A percentile compares a stretch with the other conserved stretches of the same genome.
Conservation (phyloP, 2,888 invertebrate genomes). For the Xanthorhoe spadicearia region DNA sequence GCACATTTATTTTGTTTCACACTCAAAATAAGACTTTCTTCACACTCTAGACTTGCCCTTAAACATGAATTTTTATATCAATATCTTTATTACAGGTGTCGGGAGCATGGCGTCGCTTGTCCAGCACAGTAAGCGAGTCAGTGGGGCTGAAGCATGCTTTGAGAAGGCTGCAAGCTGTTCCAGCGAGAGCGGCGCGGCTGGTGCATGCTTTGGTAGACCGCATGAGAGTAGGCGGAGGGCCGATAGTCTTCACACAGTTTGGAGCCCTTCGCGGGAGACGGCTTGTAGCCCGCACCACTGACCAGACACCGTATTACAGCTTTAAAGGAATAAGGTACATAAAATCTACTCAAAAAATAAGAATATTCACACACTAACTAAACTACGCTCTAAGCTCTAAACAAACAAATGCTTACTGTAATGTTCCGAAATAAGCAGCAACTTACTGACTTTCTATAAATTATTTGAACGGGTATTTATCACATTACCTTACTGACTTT, state of each 20-base stretch:
- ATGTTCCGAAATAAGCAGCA: too few relatives aligned
- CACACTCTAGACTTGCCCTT: too few relatives aligned
- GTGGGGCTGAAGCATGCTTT: slow-evolving; percentile 79
- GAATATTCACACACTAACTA: neutral
- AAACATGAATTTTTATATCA: too few relatives aligned
- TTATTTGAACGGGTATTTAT: too few relatives aligned
- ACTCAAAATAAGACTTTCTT: neutral
- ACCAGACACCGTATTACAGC: slow-evolving; percentile 76
- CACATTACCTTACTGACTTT: too few relatives aligned
- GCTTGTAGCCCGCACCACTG: slow-evolving; percentile 69
- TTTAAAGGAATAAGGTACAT: slow-evolving; percentile 78
- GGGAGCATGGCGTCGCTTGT: slow-evolving; percentile 78
- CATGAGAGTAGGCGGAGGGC: slow-evolving; percentile 82
- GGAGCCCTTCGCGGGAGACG: slow-evolving; percentile 76
- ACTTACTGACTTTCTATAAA: too few relatives aligned
- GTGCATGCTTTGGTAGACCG: slow-evolving; percentile 81
- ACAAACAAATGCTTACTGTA: neutral
- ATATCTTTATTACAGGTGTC: slow-evolving; percentile 62
- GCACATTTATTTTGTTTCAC: neutral
- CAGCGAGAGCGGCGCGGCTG: slow-evolving; percentile 77
- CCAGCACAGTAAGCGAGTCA: slow-evolving; percentile 79
- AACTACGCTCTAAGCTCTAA: too few relatives aligned
- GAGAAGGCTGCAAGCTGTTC: slow-evolving; percentile 76
- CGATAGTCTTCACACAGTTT: slow-evolving; percentile 68
- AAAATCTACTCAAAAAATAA: neutral